These are phyloP conservation scores for Loris lydekkerianus DNA, from an alignment of 2,797 vertebrate species.

Conservation along the genomic window DNA sequence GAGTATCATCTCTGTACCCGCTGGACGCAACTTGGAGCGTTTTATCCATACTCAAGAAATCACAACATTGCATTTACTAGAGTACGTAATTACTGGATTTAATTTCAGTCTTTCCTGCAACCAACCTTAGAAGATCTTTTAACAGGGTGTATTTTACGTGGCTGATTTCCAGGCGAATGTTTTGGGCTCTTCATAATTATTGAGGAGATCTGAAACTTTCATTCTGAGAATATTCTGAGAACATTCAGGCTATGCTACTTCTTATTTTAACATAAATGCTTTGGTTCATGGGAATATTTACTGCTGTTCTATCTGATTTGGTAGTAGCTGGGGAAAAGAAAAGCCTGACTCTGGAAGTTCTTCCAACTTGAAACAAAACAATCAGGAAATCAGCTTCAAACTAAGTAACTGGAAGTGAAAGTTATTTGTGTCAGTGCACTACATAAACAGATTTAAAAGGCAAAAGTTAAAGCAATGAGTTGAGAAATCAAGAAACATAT, in stretches of 20 bases:
- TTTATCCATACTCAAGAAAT: constrained; percentile 96
- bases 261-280: not conserved
- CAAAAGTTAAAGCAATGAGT: not conserved
- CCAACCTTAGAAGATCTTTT: not conserved
- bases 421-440: not conserved
- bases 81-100: constrained; percentile 64
- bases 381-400: not conserved
- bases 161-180: not conserved
- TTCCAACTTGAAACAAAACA: not conserved
- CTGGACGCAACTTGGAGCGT: constrained; percentile 97
- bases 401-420: not conserved
- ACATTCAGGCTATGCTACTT: not conserved
- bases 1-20: constrained; percentile 94
- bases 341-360: not conserved
- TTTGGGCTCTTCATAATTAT: not conserved
- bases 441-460: not conserved
- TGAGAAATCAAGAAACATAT: not conserved
- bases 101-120: not conserved
- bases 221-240: not conserved
- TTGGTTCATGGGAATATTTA: not conserved
- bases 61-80: constrained; percentile 90
- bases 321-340: not conserved
- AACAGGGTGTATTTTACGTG: not conserved
- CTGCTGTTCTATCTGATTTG: not conserved
- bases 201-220: not conserved